Conservation (phyloP, 1,140 invertebrate genomes). For the Drosophila sulfurigaster region DNA sequence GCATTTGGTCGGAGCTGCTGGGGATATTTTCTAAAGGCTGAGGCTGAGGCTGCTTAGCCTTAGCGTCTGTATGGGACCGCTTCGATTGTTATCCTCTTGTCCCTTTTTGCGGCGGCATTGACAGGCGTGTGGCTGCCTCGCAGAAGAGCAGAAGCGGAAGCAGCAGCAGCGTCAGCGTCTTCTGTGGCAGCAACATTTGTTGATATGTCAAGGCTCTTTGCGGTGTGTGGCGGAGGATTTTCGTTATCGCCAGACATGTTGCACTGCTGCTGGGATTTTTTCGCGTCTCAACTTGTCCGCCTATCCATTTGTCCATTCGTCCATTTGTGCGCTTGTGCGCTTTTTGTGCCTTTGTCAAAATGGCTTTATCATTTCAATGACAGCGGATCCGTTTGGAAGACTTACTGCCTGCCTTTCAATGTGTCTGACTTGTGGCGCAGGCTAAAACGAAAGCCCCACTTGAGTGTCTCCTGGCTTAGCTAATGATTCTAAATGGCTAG, state of each 20-base stretch:
- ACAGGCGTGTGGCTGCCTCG: conserved; percentile 55
- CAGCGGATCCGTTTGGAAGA: conserved; percentile 59
- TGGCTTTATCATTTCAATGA: conserved; percentile 76
- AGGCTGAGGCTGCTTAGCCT: neutral
- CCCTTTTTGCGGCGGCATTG: conserved; percentile 57
- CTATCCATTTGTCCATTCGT: conserved; percentile 52
- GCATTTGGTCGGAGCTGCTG: conserved; percentile 51
- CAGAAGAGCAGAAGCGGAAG: conserved; percentile 36
- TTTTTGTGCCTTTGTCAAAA: conserved; percentile 68
- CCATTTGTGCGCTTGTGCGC: conserved; percentile 69
- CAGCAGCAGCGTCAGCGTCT: conserved; percentile 30
- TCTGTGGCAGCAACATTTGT: conserved; percentile 58
- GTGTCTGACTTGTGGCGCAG: conserved; percentile 51
- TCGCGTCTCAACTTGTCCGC: conserved; percentile 55
- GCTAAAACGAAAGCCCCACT: conserved; percentile 43
- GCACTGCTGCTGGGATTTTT: conserved; percentile 55
- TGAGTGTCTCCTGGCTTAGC: conserved; percentile 59
- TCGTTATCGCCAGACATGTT: conserved; percentile 61
- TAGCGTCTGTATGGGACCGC: conserved; percentile 33
- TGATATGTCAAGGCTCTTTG: conserved; percentile 53
- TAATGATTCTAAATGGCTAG: conserved; percentile 66
- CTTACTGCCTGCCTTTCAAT: conserved; percentile 18
- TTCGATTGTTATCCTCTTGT: conserved; percentile 62
- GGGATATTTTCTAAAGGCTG: neutral
- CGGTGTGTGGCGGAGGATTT: conserved; percentile 5